These are phyloP conservation scores for Liodrosophila aerea DNA, from an alignment of 2,888 invertebrate species.

Conservation along the genomic window DNA sequence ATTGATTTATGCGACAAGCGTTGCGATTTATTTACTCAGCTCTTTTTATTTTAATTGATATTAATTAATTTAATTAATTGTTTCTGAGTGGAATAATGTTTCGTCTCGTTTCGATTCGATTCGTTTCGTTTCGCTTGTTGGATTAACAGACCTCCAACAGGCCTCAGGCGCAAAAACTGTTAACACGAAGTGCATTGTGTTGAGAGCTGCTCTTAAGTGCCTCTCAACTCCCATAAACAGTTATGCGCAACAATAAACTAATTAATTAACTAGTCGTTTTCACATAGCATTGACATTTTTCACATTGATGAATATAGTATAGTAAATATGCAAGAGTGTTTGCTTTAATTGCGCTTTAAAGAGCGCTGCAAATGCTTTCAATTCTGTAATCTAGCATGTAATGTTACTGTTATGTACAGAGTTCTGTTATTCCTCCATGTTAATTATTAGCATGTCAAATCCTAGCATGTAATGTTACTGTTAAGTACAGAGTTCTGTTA, in stretches of 20 bases:
- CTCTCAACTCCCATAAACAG: slow-evolving; percentile 19
- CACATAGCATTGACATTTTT: slow-evolving; percentile 7
- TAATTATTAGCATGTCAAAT: background rate
- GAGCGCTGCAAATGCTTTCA: too few species aligned
- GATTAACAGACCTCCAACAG: slow-evolving; percentile 23
- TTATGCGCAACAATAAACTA: slow-evolving; percentile 32
- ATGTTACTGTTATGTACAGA: too few species aligned
- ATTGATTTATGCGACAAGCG: slow-evolving; percentile 31
- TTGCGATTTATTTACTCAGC: slow-evolving; percentile 43
- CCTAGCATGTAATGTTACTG: background rate
- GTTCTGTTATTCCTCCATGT: background rate
- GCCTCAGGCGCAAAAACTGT: background rate
- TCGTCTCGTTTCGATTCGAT: slow-evolving; percentile 25
- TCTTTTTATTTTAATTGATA: slow-evolving; percentile 56
- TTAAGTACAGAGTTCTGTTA: background rate
- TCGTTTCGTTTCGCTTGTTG: slow-evolving; percentile 9
- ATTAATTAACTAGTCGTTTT: slow-evolving; percentile 37
- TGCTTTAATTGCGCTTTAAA: background rate
- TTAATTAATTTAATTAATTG: slow-evolving; percentile 73
- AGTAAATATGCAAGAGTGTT: too few species aligned
- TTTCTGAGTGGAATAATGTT: slow-evolving; percentile 45
- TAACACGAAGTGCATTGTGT: slow-evolving; percentile 8
- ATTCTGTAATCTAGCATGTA: too few species aligned
- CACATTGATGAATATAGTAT: background rate
- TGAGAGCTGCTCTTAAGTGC: slow-evolving; percentile 10